Conservation (phyloP, 2,797 vertebrate genomes). For the Leptodactylus fallax region DNA sequence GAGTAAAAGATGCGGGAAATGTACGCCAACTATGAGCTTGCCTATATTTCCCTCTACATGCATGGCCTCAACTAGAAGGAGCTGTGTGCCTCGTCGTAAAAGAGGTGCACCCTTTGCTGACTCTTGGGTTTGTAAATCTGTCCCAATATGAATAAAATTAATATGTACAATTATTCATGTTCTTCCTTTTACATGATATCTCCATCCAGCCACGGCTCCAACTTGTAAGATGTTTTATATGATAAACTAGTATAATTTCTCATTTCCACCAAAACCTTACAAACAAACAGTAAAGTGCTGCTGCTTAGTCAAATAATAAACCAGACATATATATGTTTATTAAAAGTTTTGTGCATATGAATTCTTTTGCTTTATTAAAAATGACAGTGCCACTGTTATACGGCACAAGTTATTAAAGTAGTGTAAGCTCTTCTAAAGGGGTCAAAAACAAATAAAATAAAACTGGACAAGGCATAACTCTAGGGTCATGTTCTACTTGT, state of each 20-base stretch:
- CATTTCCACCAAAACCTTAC: too few relatives aligned
- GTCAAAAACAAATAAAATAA: too few relatives aligned
- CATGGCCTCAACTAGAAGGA: too few relatives aligned
- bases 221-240: neutral
- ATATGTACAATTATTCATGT: neutral
- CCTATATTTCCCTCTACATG: too few relatives aligned
- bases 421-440: neutral
- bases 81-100: too few relatives aligned
- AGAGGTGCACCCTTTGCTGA: too few relatives aligned
- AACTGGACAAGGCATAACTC: too few relatives aligned
- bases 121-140: too few relatives aligned
- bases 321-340: neutral
- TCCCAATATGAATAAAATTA: neutral
- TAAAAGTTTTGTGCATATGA: neutral
- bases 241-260: neutral
- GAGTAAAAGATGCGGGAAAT: too few relatives aligned
- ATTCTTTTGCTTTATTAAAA: neutral
- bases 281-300: slow-evolving; percentile 3
- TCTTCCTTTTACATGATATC: neutral
- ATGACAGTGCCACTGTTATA: neutral
- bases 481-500: too few relatives aligned
- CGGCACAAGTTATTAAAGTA: neutral
- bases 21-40: too few relatives aligned
- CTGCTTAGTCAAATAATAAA: neutral
- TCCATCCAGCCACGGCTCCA: neutral